Conservation (phyloP, 2,113 vertebrate species). For the Podarcis cretensis region DNA sequence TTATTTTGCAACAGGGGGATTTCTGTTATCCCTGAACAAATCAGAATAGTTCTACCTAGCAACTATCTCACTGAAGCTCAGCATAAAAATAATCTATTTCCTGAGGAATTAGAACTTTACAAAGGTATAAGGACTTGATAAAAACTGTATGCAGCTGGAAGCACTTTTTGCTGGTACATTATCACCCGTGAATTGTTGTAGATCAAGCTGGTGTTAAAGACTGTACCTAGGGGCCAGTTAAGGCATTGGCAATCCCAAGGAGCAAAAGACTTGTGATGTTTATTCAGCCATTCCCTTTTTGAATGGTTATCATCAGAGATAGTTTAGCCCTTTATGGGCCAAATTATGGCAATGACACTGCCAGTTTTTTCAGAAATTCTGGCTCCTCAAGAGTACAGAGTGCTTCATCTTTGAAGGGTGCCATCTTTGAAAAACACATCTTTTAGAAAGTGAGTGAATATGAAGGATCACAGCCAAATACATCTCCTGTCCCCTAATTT, state of each 20-base stretch:
- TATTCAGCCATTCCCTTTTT: not conserved
- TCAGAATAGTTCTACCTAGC: too few species aligned
- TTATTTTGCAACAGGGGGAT: too few species aligned
- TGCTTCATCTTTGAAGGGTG: not conserved
- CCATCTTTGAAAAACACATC: not conserved
- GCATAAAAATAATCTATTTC: too few species aligned
- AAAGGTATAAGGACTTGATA: too few species aligned
- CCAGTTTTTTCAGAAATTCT: not conserved
- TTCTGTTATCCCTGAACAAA: too few species aligned
- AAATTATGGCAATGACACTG: not conserved
- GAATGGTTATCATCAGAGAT: not conserved
- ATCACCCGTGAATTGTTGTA: conserved; percentile 3
- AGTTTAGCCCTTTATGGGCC: not conserved
- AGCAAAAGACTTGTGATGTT: not conserved
- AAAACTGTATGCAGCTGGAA: too few species aligned
- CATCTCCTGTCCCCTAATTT: too few species aligned
- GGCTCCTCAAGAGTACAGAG: not conserved
- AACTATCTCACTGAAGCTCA: too few species aligned
- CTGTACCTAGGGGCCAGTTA: not conserved
- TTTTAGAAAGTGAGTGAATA: not conserved
- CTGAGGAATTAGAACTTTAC: too few species aligned
- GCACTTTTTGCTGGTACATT: too few species aligned
- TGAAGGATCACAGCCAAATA: not conserved
- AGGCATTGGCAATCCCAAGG: not conserved
- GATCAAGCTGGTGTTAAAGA: not conserved